These are phyloP conservation scores for Heliothis subflexa DNA, from an alignment of 1,140 invertebrate species.

Conservation along the genomic window DNA sequence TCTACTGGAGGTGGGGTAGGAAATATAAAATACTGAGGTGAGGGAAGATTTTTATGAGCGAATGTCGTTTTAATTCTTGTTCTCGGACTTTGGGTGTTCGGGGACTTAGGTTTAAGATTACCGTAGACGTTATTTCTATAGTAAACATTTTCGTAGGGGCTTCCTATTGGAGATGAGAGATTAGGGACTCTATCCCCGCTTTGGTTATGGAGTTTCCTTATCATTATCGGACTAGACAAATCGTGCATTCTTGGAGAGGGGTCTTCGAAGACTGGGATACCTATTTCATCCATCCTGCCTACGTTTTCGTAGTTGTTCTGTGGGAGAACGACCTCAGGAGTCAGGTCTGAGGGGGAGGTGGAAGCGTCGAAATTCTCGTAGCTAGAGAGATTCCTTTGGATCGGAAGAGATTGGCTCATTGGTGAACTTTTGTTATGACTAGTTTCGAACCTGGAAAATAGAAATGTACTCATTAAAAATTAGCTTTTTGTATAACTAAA, in stretches of 20 bases:
- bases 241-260: slow-evolving; percentile 64
- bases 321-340: slow-evolving; percentile 72
- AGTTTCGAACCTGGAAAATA: slow-evolving; percentile 79
- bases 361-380: slow-evolving; percentile 83
- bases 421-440: slow-evolving; percentile 74
- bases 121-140: slow-evolving; percentile 68
- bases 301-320: slow-evolving; percentile 81
- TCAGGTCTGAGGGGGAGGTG: slow-evolving; percentile 56
- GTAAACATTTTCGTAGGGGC: slow-evolving; percentile 87
- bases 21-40: slow-evolving; percentile 85
- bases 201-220: slow-evolving; percentile 79
- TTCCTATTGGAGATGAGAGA: slow-evolving; percentile 69
- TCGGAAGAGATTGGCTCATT: slow-evolving; percentile 68
- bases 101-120: slow-evolving; percentile 85
- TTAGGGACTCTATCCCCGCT: slow-evolving; percentile 48
- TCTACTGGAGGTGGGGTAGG: slow-evolving; percentile 77
- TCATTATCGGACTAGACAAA: slow-evolving; percentile 83
- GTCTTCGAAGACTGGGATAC: slow-evolving; percentile 77
- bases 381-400: slow-evolving; percentile 77
- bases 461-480: not conserved
- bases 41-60: slow-evolving; percentile 81
- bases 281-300: slow-evolving; percentile 81
- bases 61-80: slow-evolving; percentile 89
- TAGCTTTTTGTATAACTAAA: not conserved
- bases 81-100: slow-evolving; percentile 86